These are phyloP conservation scores for Conopomorpha cramerella DNA, from an alignment of 1,140 invertebrate species.

Conservation along the genomic window DNA sequence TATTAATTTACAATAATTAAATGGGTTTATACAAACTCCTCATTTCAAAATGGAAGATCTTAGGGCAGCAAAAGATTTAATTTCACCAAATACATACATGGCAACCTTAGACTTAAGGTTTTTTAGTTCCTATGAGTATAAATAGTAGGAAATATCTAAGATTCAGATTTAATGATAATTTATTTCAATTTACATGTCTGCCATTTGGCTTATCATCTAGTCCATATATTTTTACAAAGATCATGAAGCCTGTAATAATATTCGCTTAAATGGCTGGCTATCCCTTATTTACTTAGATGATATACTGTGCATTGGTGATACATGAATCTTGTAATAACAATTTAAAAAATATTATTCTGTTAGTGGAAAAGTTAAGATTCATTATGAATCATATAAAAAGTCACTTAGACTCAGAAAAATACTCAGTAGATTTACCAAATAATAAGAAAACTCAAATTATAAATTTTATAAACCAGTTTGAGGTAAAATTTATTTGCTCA, in stretches of 20 bases:
- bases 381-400: no score
- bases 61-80: conserved; percentile 10
- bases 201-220: conserved; percentile 18
- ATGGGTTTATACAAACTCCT: conserved; percentile 12
- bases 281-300: conserved; percentile 6
- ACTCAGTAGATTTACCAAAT: conserved; percentile 2
- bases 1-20: conserved; percentile 18
- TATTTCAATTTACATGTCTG: conserved; percentile 14
- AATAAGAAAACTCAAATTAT: conserved; percentile 1
- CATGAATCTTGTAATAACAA: conserved; percentile 2
- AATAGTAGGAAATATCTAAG: conserved; percentile 11
- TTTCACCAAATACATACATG: conserved; percentile 9
- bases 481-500: conserved; percentile 1
- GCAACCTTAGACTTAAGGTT: conserved; percentile 5
- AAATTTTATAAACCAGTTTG: conserved; percentile 4
- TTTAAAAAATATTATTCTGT: conserved; percentile 1
- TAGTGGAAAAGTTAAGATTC: conserved; percentile 1
- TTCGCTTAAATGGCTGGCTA: conserved; percentile 2
- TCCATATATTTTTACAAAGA: conserved; percentile 22
- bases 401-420: conserved; percentile 2
- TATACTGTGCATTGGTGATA: conserved; percentile 1
- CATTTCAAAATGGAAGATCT: conserved; percentile 23
- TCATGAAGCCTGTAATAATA: conserved; percentile 15
- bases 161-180: conserved; percentile 9
- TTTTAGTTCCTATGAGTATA: conserved; percentile 5